These are phyloP conservation scores for Bradypus variegatus DNA, from an alignment of 2,797 vertebrate genomes.

Conservation along the genomic window DNA sequence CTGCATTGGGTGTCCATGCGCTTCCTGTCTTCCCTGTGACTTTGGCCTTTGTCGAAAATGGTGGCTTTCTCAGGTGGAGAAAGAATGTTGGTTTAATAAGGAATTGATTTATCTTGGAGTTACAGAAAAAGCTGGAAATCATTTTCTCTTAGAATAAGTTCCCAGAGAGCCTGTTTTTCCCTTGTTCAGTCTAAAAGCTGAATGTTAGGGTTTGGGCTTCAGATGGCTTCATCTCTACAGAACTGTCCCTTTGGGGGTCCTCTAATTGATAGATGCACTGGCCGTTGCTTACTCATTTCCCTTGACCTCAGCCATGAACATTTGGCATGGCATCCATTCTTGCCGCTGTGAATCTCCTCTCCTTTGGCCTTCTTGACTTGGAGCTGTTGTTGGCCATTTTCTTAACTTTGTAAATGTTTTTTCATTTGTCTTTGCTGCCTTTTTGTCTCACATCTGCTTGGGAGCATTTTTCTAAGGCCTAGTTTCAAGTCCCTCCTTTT, in stretches of 20 bases:
- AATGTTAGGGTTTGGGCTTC: not conserved
- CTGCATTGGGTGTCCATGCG: not conserved
- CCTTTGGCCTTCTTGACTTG: not conserved
- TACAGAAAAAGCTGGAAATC: not conserved
- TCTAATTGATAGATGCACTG: not conserved
- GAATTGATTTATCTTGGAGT: conserved; percentile 41
- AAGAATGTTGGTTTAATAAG: conserved; percentile 34
- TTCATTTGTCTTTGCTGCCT: not conserved
- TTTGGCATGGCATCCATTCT: conserved; percentile 20
- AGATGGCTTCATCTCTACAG: not conserved
- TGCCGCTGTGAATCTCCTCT: not conserved
- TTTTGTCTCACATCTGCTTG: not conserved
- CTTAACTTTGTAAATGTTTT: not conserved
- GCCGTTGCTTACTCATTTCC: not conserved
- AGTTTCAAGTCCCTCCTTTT: not conserved
- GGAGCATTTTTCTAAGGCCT: not conserved
- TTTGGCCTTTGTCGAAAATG: conserved; percentile 40
- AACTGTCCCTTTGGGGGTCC: not conserved
- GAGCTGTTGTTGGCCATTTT: not conserved
- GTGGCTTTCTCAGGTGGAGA: conserved; percentile 13
- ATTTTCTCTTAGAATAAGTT: conserved; percentile 16
- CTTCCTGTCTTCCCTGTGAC: conserved; percentile 3
- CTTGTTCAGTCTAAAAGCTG: not conserved
- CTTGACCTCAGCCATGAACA: not conserved
- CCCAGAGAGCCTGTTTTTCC: not conserved